Conservation (phyloP, 2,888 invertebrate genomes). For the Xestia c-nigrum region DNA sequence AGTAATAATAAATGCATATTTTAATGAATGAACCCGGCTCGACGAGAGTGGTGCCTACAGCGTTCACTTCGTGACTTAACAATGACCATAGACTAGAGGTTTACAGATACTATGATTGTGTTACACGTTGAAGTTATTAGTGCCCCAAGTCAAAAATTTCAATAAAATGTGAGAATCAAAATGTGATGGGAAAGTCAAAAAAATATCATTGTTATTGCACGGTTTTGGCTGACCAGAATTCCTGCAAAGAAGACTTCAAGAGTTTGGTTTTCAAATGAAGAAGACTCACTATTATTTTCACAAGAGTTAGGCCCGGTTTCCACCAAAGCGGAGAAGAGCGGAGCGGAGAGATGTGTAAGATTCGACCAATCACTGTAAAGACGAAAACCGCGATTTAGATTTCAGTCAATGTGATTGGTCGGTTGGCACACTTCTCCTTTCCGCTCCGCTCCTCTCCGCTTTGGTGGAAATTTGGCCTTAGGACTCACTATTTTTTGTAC, state of each 20-base stretch:
- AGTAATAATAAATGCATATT: constrained; percentile 83
- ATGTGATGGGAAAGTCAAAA: neutral
- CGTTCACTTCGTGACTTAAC: constrained; percentile 83
- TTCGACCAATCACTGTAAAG: no score
- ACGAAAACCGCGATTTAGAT: no score
- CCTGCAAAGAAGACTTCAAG: neutral
- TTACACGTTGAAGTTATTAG: neutral
- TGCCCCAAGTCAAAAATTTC: neutral
- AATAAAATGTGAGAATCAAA: neutral
- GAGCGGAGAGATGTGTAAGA: no score
- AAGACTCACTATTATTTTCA: no score
- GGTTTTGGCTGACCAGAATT: neutral
- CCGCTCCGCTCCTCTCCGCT: no score
- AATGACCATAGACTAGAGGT: constrained; percentile 76
- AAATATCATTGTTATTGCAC: neutral
- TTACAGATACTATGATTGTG: constrained; percentile 35
- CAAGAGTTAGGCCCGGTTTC: no score
- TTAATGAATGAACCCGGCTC: constrained; percentile 86
- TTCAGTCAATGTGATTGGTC: no score
- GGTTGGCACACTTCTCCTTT: no score
- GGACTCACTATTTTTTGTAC: neutral
- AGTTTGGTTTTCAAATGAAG: neutral
- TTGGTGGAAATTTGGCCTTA: no score
- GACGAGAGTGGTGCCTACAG: constrained; percentile 74
- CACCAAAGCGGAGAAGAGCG: no score